Evolutionary conservation across 2,113 vertebrate species (phyloP).

Genomic region (Emydocephalus ijimae): DNA sequence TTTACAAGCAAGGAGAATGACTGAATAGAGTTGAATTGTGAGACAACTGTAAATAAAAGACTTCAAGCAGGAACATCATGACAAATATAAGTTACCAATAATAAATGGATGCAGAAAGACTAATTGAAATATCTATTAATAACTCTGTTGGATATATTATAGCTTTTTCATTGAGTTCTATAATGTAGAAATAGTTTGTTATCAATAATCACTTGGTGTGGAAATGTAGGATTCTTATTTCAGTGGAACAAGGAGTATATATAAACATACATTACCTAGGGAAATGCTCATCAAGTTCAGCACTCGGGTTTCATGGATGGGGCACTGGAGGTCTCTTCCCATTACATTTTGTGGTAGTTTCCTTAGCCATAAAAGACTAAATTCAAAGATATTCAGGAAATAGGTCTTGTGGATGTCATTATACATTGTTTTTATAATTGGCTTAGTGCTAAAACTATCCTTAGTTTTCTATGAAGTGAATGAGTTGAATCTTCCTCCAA

Average conservation of each 20-base stretch:
- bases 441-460: background rate
- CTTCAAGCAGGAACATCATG: background rate
- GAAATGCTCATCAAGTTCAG: background rate
- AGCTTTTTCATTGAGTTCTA: background rate
- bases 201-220: background rate
- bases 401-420: background rate
- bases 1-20: background rate
- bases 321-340: background rate
- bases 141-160: background rate
- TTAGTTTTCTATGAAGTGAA: background rate
- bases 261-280: background rate
- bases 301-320: background rate
- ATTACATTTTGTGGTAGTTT: background rate
- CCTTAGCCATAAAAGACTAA: background rate
- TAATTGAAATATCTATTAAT: background rate
- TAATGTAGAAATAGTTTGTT: background rate
- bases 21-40: background rate
- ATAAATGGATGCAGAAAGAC: background rate
- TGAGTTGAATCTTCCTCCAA: background rate
- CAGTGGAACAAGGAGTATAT: background rate
- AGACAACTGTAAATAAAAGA: background rate
- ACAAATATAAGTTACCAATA: background rate
- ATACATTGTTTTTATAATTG: background rate
- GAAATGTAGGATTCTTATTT: background rate
- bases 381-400: background rate